phyloP scores from a whole-genome alignment of 2,797 vertebrate species.

The Enteromius unitaeniatus region DNA sequence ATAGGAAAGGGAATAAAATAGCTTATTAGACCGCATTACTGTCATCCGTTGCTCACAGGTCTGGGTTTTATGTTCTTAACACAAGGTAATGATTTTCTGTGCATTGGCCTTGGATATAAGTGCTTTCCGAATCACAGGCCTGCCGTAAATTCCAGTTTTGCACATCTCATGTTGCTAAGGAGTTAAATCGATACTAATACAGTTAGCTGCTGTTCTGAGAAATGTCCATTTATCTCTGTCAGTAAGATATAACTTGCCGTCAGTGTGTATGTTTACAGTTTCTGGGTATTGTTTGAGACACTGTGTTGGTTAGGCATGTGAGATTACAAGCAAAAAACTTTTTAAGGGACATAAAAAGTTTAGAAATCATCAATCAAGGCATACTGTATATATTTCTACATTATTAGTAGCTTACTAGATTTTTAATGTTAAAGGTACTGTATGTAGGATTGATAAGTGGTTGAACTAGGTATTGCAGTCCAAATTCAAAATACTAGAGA shows the following conservation, averaged over 20 bases:
- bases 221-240: neutral
- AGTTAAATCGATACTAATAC: slow-evolving; percentile 11
- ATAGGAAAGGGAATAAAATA: neutral
- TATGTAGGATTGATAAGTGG: no score
- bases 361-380: neutral
- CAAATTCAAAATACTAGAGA: no score
- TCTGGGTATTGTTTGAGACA: neutral
- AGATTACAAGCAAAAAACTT: neutral
- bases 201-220: slow-evolving; percentile 17
- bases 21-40: slow-evolving; percentile 12
- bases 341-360: neutral
- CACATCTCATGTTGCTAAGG: slow-evolving; percentile 1
- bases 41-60: slow-evolving; percentile 1
- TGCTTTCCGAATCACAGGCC: slow-evolving; percentile 10
- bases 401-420: neutral
- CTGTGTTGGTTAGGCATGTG: neutral
- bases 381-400: neutral
- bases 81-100: slow-evolving; percentile 10
- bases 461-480: no score
- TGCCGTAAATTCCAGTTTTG: slow-evolving; percentile 9
- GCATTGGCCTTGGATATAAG: slow-evolving; percentile 24
- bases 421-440: neutral
- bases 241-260: neutral
- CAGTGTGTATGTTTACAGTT: neutral
- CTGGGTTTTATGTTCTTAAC: slow-evolving; percentile 14